Percentiles rank a stretch among this genome's conserved stretches.
These are phyloP conservation scores for Elgaria multicarinata DNA, from an alignment of 2,113 vertebrate genomes.

Conservation along the genomic window DNA sequence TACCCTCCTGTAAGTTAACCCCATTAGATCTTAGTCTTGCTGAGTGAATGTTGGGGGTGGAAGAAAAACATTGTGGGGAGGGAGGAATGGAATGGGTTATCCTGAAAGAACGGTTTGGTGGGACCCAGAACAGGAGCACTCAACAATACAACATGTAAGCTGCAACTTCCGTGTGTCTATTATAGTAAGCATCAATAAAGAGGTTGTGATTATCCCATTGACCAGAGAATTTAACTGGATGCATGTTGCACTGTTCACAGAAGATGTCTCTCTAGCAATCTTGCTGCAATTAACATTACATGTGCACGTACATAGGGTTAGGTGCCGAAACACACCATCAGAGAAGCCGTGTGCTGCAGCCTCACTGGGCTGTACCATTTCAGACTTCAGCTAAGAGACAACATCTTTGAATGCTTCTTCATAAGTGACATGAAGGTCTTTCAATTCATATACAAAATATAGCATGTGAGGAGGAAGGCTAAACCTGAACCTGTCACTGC, in stretches of 20 bases:
- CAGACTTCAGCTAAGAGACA: neutral
- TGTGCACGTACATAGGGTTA: neutral
- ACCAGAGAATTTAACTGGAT: neutral
- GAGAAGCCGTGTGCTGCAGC: neutral
- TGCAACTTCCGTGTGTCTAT: too few relatives aligned
- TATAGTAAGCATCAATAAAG: neutral
- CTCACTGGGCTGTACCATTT: neutral
- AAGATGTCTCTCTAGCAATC: neutral
- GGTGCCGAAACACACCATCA: neutral
- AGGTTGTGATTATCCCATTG: neutral
- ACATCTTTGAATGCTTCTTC: neutral
- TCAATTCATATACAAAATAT: neutral
- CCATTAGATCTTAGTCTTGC: too few relatives aligned
- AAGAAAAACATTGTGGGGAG: too few relatives aligned
- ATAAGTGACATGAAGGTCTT: neutral
- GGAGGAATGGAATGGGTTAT: too few relatives aligned
- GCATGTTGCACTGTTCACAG: too few relatives aligned
- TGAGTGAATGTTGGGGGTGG: too few relatives aligned
- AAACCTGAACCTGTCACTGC: neutral
- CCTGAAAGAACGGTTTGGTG: too few relatives aligned
- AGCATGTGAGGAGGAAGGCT: neutral
- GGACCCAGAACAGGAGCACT: too few relatives aligned
- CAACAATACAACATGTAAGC: too few relatives aligned
- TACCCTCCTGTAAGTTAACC: too few relatives aligned
- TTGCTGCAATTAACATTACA: neutral